phyloP scores from a whole-genome alignment of 2,797 vertebrate genomes.

The Darevskia nairensis region DNA sequence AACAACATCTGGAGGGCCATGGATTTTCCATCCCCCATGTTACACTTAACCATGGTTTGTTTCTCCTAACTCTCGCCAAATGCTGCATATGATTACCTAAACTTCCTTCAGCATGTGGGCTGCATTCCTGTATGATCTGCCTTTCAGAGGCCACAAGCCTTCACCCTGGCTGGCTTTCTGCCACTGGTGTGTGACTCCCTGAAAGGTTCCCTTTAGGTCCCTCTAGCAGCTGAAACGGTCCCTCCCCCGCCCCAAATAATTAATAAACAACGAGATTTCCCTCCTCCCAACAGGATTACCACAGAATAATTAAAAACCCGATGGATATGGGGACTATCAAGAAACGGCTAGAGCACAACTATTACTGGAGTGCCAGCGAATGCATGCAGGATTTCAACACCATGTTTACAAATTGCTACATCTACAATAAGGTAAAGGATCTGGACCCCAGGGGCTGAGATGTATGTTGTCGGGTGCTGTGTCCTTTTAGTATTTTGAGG shows the following conservation, averaged over 20 bases:
- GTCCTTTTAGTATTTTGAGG: no score
- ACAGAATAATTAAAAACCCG: slow-evolving; percentile 93
- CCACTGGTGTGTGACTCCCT: neutral
- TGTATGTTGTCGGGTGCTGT: neutral
- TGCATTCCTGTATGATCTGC: no score
- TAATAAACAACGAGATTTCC: neutral
- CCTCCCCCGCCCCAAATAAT: neutral
- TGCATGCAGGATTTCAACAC: slow-evolving; percentile 99
- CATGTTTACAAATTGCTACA: slow-evolving; percentile 99
- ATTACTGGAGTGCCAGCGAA: slow-evolving; percentile 94
- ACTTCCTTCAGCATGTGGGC: no score
- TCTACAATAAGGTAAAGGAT: slow-evolving; percentile 94
- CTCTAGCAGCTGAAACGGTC: no score
- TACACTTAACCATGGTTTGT: no score
- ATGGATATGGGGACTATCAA: slow-evolving; percentile 99
- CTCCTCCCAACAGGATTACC: slow-evolving; percentile 88
- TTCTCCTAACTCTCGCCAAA: no score
- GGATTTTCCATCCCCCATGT: no score
- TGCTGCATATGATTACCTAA: no score
- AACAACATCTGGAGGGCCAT: no score
- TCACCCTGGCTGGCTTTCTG: neutral
- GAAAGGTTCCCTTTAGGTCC: neutral
- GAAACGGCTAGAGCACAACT: slow-evolving; percentile 93
- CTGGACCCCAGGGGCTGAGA: neutral
- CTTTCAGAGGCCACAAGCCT: no score